phyloP scores from a whole-genome alignment of 2,797 vertebrate species.

The Labroides dimidiatus region DNA sequence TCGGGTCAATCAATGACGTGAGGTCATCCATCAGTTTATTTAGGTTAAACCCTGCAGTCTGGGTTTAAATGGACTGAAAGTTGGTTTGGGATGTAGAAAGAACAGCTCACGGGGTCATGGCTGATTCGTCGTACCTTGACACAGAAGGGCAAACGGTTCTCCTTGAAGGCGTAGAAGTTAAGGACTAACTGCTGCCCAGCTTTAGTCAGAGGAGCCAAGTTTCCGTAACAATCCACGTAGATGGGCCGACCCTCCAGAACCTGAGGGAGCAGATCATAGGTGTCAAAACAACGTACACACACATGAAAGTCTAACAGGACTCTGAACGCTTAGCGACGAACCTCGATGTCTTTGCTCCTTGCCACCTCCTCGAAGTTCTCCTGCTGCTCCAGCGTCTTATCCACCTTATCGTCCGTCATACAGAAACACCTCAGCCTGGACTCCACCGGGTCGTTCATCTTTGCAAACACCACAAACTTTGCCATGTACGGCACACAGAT shows the following conservation, averaged over 20 bases:
- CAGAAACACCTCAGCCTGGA: slow-evolving; percentile 97
- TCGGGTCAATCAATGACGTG: slow-evolving; percentile 40
- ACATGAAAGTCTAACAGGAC: no score
- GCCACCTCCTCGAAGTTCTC: slow-evolving; percentile 99
- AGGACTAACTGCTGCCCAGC: slow-evolving; percentile 96
- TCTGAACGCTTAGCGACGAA: slow-evolving; percentile 41
- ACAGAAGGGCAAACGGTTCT: slow-evolving; percentile 98
- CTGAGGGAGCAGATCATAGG: slow-evolving; percentile 76
- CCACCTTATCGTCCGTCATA: slow-evolving; percentile 99
- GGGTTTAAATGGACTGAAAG: slow-evolving; percentile 6
- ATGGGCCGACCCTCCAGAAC: slow-evolving; percentile 98
- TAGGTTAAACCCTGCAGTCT: slow-evolving; percentile 27
- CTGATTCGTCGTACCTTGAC: slow-evolving; percentile 90
- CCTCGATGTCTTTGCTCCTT: slow-evolving; percentile 99
- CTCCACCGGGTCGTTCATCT: slow-evolving; percentile 97
- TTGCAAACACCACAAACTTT: slow-evolving; percentile 99
- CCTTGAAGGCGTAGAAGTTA: slow-evolving; percentile 99
- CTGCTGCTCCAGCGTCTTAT: slow-evolving; percentile 99
- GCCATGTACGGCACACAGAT: slow-evolving; percentile 99
- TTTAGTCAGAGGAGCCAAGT: slow-evolving; percentile 95
- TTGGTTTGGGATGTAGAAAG: neutral
- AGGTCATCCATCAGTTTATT: slow-evolving; percentile 22
- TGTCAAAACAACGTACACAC: neutral
- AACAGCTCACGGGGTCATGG: neutral
- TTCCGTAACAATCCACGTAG: slow-evolving; percentile 98